phyloP scores from a whole-genome alignment of 1,140 invertebrate species.

The Galendromus occidentalis region DNA sequence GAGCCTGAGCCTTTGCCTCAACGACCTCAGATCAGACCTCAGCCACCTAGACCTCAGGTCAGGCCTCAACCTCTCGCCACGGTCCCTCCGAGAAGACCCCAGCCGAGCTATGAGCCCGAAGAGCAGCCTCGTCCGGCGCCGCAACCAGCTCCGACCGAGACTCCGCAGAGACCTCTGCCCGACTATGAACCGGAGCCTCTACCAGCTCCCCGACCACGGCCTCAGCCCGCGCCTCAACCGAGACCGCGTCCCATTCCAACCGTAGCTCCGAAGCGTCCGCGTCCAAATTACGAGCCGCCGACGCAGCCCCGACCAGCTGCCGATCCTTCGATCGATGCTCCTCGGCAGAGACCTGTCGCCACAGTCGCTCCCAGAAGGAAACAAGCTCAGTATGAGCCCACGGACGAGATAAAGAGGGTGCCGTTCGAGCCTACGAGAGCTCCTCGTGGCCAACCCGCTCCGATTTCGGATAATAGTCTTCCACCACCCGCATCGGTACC shows the following conservation, averaged over 20 bases:
- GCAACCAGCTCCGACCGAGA: background rate
- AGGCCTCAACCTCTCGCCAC: background rate
- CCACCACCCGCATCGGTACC: background rate
- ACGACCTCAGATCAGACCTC: no score
- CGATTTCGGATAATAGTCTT: no score
- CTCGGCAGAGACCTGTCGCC: background rate
- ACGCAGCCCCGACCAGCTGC: background rate
- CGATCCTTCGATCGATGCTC: background rate
- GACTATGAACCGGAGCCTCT: background rate
- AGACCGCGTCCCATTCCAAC: background rate
- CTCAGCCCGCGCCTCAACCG: background rate
- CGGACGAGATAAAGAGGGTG: background rate
- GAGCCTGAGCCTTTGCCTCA: background rate
- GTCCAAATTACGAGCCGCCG: background rate
- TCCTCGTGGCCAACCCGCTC: background rate
- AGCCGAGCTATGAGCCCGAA: background rate
- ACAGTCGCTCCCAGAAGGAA: background rate
- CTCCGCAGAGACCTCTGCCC: background rate
- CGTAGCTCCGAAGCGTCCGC: background rate
- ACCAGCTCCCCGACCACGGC: background rate
- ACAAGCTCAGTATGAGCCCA: background rate
- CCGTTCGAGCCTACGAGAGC: constrained; percentile 1
- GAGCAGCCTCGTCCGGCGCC: background rate
- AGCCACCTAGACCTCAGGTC: no score
- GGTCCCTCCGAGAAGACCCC: background rate